Evolutionary conservation across 1,140 invertebrate genomes (phyloP), one percentile per base, ranked within the genome.

Genomic region (Cecropterus lyciades): DNA sequence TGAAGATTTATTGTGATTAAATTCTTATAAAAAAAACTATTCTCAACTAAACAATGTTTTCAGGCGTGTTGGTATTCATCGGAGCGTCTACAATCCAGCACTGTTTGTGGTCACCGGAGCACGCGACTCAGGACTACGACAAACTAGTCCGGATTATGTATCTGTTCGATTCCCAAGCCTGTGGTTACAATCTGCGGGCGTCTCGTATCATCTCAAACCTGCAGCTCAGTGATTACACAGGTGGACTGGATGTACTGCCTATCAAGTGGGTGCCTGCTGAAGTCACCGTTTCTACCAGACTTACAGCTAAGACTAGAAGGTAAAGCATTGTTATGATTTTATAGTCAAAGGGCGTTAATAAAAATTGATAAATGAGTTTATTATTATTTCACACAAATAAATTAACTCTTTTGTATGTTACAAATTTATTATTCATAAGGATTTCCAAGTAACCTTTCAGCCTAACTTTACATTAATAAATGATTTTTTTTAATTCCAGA

Each of bases 121-220:
- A 75, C 0, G 65, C 72, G 0, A 70, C 37, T 0, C 16, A 71
- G 0, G 85, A 90, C 24, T 80, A 67, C n/a, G 78, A 83, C 70
- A 90, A 83, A 46, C 56, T 90, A 5, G 67, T 60, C 5, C 77
- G 84, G 1, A 80, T 90, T 15, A 88, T 89, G 85, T 90, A 90
- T 65, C 65, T 90, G 0, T 90, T 83, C 63, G 85, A 90, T 27
- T 75, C 77, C 0, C 65, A 77, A 5, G 80, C 81, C 0, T 90
- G 86, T 24, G 80, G 80, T 0, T 79, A 82, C 53, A 73, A 66
- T 2, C 33, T 84, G 0, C 62, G 56, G 1, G 45, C 66, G 0
- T 68, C 73, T 0, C 64, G 68, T 0, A 43, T 67, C 9, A 70
- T 86, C 0, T 56, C 65, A 1, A 81, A 85, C 27, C 24, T 89